phyloP scores from a whole-genome alignment of 2,113 vertebrate genomes.

The Cisticola juncidis region DNA sequence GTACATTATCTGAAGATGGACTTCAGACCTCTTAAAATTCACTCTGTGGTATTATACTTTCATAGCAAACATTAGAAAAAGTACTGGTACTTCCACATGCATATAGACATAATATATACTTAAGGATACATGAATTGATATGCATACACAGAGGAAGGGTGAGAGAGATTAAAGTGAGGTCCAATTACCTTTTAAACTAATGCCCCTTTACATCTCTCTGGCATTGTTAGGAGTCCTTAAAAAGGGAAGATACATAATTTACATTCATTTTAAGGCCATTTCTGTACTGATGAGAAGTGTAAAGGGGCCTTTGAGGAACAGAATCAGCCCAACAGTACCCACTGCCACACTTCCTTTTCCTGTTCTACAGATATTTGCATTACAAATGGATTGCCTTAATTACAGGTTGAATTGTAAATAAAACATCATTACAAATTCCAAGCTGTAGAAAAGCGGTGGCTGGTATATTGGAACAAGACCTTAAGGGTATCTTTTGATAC shows the following conservation, averaged over 20 bases:
- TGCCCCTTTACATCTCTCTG: neutral
- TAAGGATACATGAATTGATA: neutral
- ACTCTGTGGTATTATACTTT: neutral
- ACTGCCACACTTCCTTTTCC: neutral
- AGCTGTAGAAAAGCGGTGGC: neutral
- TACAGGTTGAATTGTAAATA: slow-evolving; percentile 42
- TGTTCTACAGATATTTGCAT: slow-evolving; percentile 6
- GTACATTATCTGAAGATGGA: neutral
- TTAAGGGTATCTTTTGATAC: neutral
- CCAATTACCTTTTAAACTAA: neutral
- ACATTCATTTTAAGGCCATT: neutral
- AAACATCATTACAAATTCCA: slow-evolving; percentile 43
- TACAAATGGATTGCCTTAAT: slow-evolving; percentile 42
- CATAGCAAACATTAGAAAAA: neutral
- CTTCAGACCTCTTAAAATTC: neutral
- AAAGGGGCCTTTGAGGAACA: slow-evolving; percentile 15
- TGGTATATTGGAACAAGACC: neutral
- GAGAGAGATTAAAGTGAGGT: neutral
- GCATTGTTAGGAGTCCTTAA: neutral
- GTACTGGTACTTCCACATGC: neutral
- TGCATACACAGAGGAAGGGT: neutral
- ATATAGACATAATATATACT: neutral
- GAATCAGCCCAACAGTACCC: neutral
- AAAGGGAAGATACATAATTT: neutral
- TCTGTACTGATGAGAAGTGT: neutral